phyloP scores from a whole-genome alignment of 2,888 invertebrate species.

The Drosophila stalkeri region DNA sequence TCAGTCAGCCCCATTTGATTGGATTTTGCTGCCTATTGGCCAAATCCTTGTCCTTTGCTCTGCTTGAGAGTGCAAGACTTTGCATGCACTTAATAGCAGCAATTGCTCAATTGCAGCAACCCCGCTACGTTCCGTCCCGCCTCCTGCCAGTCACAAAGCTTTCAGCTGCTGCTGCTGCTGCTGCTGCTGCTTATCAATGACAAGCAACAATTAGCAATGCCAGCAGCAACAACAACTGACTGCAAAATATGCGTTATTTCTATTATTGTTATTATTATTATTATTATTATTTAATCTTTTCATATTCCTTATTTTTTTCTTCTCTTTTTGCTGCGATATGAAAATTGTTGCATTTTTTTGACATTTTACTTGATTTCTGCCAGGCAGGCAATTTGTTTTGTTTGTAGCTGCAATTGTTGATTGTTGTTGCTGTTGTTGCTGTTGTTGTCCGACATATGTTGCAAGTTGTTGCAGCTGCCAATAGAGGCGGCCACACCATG shows the following conservation, averaged over 20 bases:
- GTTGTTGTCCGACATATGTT: conserved; percentile 66
- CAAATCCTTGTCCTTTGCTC: neutral
- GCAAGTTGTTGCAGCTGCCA: conserved; percentile 79
- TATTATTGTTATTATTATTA: conserved; percentile 26
- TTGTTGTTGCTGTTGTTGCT: conserved; percentile 68
- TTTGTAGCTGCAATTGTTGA: conserved; percentile 41
- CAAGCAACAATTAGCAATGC: conserved; percentile 59
- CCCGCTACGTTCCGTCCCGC: neutral
- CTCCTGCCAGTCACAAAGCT: neutral
- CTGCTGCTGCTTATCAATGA: conserved; percentile 60
- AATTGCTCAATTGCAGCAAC: conserved; percentile 26
- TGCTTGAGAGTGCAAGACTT: neutral
- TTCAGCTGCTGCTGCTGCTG: conserved; percentile 40
- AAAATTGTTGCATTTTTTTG: conserved; percentile 62
- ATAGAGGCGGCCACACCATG: conserved; percentile 70
- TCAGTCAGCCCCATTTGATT: neutral
- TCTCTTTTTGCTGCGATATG: conserved; percentile 35
- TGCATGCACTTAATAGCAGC: conserved; percentile 55
- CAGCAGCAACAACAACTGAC: conserved; percentile 38
- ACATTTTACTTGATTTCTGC: conserved; percentile 71
- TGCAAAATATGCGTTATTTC: conserved; percentile 49
- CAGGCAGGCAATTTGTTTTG: conserved; percentile 65
- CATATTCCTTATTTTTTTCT: conserved; percentile 6
- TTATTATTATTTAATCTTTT: conserved; percentile 5
- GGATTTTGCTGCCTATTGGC: neutral